Base-by-base conservation (phyloP, 2,888 invertebrate genomes). In the Aphodius sticticus region DNA sequence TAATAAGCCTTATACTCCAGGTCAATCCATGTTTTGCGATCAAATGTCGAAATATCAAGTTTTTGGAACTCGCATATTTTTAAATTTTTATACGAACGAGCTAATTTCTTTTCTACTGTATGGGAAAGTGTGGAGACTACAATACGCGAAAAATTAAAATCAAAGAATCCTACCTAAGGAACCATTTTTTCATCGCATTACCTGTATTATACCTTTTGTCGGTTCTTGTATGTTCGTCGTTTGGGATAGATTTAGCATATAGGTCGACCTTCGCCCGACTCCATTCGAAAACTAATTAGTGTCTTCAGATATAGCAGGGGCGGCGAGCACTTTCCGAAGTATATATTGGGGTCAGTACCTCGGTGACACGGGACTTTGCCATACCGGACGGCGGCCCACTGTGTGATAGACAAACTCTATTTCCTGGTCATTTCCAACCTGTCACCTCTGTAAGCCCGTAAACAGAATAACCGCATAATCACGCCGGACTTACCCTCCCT, bases 381-480 rank as follows among this genome's bases (percentile, higher is more conserved):
- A 15, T 6, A 35, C 9, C 53, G 53, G 53, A 9, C 53, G 53
- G 9, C 53, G 12, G 69, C 53, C 12, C 26, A 26, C 26, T 53
- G 53, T 76, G 76, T 76, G 85, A 83, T 83, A 83, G 84, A 85
- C 85, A 85, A 85, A 86, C 85, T 85, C 84, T 82, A 86, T 86
- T 86, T 86, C 85, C 86, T 85, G 85, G 85, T 84, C 85, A 85
- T 85, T 85, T 85, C 84, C 85, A 84, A 75, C 72, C 80, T 81
- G 81, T 82, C 80, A 78, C 36, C 76, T 71, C 72, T 75, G 75
- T 74, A 79, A 78, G 76, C 38, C 72, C 74, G 76, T 74, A 81
- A 81, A 79, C 79, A 80, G 76, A 76, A 74, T 69, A 69, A 77
- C 38, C 79, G 74, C 77, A 74, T 79, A 79, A 79, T 77, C 77